A percentile compares a stretch with the other conserved stretches of the same genome.
These are phyloP conservation scores for Leucoraja erinaceus DNA, from an alignment of 2,113 vertebrate species.

Conservation along the genomic window DNA sequence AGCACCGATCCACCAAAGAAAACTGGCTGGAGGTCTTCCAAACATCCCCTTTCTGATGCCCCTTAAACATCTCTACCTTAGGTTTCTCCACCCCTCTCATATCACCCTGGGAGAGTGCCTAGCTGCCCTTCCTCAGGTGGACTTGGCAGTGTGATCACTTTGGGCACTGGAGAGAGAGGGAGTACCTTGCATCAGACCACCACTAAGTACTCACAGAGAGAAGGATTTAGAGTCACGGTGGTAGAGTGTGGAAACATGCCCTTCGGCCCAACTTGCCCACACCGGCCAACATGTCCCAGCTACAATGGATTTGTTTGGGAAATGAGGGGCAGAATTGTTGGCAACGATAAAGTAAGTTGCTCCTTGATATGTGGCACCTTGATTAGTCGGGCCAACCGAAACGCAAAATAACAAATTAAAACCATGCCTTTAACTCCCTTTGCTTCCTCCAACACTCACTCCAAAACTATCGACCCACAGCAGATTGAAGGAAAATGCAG, in stretches of 20 bases:
- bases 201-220: not conserved
- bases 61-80: not conserved
- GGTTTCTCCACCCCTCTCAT: not conserved
- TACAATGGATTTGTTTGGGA: not conserved
- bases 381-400: not conserved
- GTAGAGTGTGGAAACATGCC: too few relatives aligned
- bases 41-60: too few relatives aligned
- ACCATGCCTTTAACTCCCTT: not conserved
- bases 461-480: not conserved
- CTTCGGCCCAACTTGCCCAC: too few relatives aligned
- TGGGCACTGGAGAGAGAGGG: not conserved
- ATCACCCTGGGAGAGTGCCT: not conserved
- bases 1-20: too few relatives aligned
- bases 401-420: not conserved
- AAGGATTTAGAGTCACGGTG: not conserved
- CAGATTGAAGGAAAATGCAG: not conserved
- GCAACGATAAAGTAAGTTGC: not conserved
- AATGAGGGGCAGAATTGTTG: not conserved
- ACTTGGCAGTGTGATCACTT: not conserved
- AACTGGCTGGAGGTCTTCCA: too few relatives aligned
- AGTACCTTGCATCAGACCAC: not conserved
- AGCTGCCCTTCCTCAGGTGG: not conserved
- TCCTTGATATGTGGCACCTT: not conserved
- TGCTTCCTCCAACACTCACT: not conserved
- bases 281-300: too few relatives aligned